These are phyloP conservation scores for Neotoma lepida DNA, from an alignment of 2,113 vertebrate species.

Conservation along the genomic window DNA sequence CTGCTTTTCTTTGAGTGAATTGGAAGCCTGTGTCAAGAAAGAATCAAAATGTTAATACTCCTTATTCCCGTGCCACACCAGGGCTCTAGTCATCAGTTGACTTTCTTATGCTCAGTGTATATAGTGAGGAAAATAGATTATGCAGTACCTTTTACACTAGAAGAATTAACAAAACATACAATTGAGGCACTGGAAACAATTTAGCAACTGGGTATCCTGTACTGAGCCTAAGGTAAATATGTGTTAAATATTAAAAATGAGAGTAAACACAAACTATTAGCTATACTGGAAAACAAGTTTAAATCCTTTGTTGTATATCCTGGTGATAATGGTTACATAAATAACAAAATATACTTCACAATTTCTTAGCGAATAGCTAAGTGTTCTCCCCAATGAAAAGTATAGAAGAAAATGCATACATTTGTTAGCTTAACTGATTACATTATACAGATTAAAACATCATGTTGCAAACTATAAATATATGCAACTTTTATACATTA, in stretches of 20 bases:
- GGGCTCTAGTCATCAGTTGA: constrained; percentile 5
- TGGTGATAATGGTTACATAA: neutral
- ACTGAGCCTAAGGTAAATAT: constrained; percentile 46
- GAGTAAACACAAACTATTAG: neutral
- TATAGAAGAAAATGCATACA: neutral
- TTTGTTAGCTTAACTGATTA: neutral
- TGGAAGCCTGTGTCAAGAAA: constrained; percentile 88
- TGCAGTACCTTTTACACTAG: constrained; percentile 68
- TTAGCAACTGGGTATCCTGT: constrained; percentile 52
- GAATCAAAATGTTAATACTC: constrained; percentile 60
- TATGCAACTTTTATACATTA: neutral
- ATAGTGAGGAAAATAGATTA: constrained; percentile 39
- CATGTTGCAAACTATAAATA: neutral
- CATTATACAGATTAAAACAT: neutral
- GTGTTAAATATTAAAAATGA: neutral
- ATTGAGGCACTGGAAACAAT: constrained; percentile 31
- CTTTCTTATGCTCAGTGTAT: neutral
- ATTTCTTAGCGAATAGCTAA: neutral
- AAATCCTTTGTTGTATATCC: neutral
- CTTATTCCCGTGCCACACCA: neutral
- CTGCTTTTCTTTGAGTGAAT: constrained; percentile 92
- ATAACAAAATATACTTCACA: neutral
- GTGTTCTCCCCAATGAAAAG: neutral
- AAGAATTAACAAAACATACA: constrained; percentile 16
- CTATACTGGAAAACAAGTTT: neutral